These are phyloP conservation scores for Chrosomus eos DNA, from an alignment of 2,797 vertebrate genomes.

Conservation along the genomic window DNA sequence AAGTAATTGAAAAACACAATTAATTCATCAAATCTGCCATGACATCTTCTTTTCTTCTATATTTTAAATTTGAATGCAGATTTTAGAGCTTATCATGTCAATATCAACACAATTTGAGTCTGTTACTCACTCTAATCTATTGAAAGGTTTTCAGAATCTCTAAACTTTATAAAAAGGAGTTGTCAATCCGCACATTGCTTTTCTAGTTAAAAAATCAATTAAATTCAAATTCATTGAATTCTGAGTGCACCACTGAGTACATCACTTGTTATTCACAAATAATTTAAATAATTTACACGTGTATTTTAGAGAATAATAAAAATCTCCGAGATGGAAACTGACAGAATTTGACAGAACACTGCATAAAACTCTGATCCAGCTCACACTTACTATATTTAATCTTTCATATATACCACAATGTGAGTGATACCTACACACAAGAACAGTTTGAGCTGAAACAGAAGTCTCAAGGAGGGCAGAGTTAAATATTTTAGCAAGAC, in stretches of 20 bases:
- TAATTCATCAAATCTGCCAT: neutral
- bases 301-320: neutral
- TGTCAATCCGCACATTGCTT: neutral
- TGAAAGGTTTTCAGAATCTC: neutral
- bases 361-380: slow-evolving; percentile 49
- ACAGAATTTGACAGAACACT: slow-evolving; percentile 40
- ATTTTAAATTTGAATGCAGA: neutral
- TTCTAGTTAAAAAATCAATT: too few species aligned
- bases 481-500: slow-evolving; percentile 51
- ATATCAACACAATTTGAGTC: neutral
- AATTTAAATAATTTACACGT: neutral
- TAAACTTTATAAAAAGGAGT: neutral
- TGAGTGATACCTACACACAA: slow-evolving; percentile 9
- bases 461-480: slow-evolving; percentile 31
- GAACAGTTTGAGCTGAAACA: slow-evolving; percentile 28
- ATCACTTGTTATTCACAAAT: neutral
- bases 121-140: neutral
- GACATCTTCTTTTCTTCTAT: neutral
- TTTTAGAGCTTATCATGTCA: neutral
- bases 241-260: neutral
- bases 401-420: slow-evolving; percentile 19
- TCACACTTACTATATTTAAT: slow-evolving; percentile 32
- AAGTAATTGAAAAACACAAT: neutral
- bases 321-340: slow-evolving; percentile 53
- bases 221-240: neutral